Base-by-base conservation (phyloP, 2,113 vertebrate species). In the Pygoscelis adeliae region DNA sequence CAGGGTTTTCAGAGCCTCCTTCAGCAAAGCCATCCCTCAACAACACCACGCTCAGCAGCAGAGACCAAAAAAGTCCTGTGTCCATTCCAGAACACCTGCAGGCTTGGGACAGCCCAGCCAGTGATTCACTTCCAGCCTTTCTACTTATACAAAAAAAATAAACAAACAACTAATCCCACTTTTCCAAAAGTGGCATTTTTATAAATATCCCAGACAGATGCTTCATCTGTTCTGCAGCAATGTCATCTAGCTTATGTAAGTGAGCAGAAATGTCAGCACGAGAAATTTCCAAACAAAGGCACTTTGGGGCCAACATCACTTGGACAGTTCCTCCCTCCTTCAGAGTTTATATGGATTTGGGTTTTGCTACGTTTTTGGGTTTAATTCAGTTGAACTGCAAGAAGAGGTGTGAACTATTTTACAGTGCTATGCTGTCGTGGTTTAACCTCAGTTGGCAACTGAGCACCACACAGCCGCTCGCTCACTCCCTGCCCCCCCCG, bases 141-240 rank as follows among this genome's bases (percentile, higher is more conserved):
- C 70, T 42, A 34, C 73, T 93, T 76, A 11, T 3, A 42, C 29
- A 79, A 71, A 50, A 50, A 21, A 27, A 40, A 11, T 1, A 50
- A 73, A 40, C 2, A 44, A 85, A 74, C 40, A 87, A 71, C n/a
- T 88, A 93, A 93, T 93, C 76, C 82, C 18, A 23, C 32, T 90
- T 90, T 63, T 90, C 67, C 71, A 93, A 87, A 96, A 89, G 23
- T 19, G 38, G 52, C 26, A 40, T 66, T 84, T 95, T 92, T 34
- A 83, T 94, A 96, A 95, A 92, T 91, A 93, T 17, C 76, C 56
- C 72, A 77, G 89, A 47, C 84, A 94, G 81, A 84, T 88, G 91
- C 74, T 95, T 95, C 58, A n/a, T 70, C 80, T 84, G 53, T 56
- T 96, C 71, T 38, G 30, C 50, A 92, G 66, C 44, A 65, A 42